Percentiles rank a stretch among this genome's conserved stretches.
phyloP scores from a whole-genome alignment of 2,113 vertebrate species.

The Columbina picui region DNA sequence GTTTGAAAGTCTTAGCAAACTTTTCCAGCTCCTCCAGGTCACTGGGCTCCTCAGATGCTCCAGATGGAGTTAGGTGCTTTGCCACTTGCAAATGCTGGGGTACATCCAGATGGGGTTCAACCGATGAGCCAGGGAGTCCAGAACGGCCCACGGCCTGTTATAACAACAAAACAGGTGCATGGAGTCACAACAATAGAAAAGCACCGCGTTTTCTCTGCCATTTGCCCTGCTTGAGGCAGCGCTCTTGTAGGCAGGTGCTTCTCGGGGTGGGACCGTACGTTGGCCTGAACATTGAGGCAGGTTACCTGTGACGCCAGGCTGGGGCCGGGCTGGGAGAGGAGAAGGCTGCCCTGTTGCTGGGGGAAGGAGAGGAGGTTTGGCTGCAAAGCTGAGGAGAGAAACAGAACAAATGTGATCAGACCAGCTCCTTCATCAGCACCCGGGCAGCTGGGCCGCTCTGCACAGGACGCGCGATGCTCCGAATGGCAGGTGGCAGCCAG shows the following conservation, averaged over 20 bases:
- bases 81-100: slow-evolving; percentile 87
- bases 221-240: not conserved
- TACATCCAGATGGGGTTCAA: slow-evolving; percentile 91
- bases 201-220: rapidly evolving
- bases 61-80: slow-evolving; percentile 82
- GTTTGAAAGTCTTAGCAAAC: slow-evolving; percentile 98
- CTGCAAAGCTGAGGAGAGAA: slow-evolving; percentile 82
- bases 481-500: rapidly evolving
- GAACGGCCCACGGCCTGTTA: slow-evolving; percentile 87
- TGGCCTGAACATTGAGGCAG: not conserved
- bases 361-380: slow-evolving; percentile 91
- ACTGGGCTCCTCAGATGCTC: slow-evolving; percentile 88
- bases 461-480: not conserved
- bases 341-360: slow-evolving; percentile 86
- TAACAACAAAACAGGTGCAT: not conserved
- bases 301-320: slow-evolving; percentile 91
- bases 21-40: slow-evolving; percentile 97
- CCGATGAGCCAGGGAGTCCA: slow-evolving; percentile 83
- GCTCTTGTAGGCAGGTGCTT: not conserved
- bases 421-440: not conserved
- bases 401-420: not conserved
- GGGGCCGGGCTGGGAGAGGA: slow-evolving; percentile 91
- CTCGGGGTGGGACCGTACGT: not conserved
- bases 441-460: not conserved
- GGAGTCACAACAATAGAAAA: not conserved